phyloP scores from a whole-genome alignment of 2,113 vertebrate species.

The Rhagologus leucostigma region DNA sequence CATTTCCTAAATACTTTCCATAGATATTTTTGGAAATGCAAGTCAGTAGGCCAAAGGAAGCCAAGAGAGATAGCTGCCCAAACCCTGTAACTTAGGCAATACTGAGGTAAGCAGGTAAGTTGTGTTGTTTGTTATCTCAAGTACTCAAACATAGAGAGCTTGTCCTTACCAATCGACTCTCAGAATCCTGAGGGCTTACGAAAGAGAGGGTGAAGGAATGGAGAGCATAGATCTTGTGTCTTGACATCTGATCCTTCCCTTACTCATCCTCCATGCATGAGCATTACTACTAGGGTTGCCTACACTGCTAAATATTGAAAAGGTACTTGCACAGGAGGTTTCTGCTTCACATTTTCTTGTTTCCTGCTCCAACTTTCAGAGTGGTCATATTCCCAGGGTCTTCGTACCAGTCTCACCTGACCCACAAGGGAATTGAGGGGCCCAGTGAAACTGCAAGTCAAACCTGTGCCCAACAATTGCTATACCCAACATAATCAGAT shows the following conservation, averaged over 20 bases:
- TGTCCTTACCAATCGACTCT: background rate
- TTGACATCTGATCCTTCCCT: background rate
- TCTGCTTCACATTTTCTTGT: background rate
- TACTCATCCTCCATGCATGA: slow-evolving; percentile 18
- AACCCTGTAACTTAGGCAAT: background rate
- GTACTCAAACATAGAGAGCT: background rate
- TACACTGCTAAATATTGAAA: slow-evolving; percentile 14
- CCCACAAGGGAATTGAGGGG: background rate
- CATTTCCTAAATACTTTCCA: background rate
- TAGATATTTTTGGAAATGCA: background rate
- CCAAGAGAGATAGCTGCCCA: background rate
- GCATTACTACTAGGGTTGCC: background rate
- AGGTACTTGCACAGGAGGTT: background rate
- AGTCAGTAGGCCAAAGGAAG: slow-evolving; percentile 1
- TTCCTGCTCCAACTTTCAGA: background rate
- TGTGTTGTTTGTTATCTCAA: background rate
- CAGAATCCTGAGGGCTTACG: background rate
- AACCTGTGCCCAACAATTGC: background rate
- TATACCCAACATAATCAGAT: background rate
- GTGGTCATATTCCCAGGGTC: rapidly evolving
- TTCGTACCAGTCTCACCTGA: background rate
- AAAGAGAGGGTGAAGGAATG: background rate
- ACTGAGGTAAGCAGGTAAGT: background rate
- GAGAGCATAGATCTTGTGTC: background rate
- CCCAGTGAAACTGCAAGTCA: rapidly evolving